Evolutionary conservation across 1,140 invertebrate species (phyloP).

Genomic region (Zaprionus kolodkinae): DNA sequence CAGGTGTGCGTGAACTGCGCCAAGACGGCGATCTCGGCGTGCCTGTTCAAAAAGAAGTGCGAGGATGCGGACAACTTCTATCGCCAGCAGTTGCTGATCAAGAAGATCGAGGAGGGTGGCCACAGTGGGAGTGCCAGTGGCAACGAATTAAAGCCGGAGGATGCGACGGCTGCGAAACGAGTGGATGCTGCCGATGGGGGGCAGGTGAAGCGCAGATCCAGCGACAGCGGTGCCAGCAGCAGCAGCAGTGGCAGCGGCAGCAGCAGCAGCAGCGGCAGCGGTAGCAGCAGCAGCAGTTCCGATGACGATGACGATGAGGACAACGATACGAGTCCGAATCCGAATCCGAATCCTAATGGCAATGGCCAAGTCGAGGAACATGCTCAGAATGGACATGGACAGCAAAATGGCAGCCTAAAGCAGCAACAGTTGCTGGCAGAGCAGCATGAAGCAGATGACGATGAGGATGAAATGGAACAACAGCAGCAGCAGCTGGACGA

Average conservation of each 20-base stretch:
- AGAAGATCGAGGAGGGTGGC: conserved; percentile 68
- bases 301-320: conserved; percentile 56
- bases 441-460: background rate
- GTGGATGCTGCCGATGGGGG: conserved; percentile 23
- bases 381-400: background rate
- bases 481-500: conserved; percentile 40
- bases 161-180: background rate
- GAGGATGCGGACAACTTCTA: conserved; percentile 82
- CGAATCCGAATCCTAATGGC: background rate
- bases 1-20: conserved; percentile 79
- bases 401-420: background rate
- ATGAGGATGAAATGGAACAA: conserved; percentile 10
- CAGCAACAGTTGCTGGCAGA: background rate
- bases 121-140: conserved; percentile 12
- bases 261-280: conserved; percentile 65
- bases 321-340: conserved; percentile 23
- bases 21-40: conserved; percentile 77
- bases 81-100: conserved; percentile 75
- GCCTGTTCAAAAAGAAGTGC: conserved; percentile 79
- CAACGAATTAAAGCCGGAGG: background rate
- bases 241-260: conserved; percentile 53
- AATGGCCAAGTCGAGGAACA: background rate
- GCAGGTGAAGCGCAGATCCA: conserved; percentile 49
- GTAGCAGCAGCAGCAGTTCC: conserved; percentile 61
- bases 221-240: conserved; percentile 34